phyloP scores from a whole-genome alignment of 2,797 vertebrate species.

The Urosaurus nigricauda region DNA sequence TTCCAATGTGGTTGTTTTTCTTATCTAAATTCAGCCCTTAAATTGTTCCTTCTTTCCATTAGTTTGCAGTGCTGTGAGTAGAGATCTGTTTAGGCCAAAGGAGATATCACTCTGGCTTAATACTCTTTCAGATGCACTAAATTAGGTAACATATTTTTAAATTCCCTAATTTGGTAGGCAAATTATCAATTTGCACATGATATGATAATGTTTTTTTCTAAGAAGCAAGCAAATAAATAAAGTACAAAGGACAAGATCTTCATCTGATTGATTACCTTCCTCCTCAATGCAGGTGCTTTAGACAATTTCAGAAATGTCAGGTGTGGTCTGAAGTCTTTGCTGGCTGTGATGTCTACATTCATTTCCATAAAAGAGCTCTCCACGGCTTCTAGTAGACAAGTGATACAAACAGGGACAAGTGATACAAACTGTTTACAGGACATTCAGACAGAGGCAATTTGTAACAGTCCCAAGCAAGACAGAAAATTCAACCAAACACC shows the following conservation, averaged over 20 bases:
- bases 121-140: not conserved
- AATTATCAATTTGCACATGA: not conserved
- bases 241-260: slow-evolving; percentile 12
- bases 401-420: not conserved
- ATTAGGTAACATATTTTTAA: not conserved
- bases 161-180: not conserved
- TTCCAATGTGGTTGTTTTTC: not conserved
- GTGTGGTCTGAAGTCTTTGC: slow-evolving; percentile 75
- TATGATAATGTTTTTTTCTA: not conserved
- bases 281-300: slow-evolving; percentile 68
- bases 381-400: slow-evolving; percentile 65
- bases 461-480: not conserved
- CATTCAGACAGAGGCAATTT: not conserved
- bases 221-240: not conserved
- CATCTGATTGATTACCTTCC: slow-evolving; percentile 63
- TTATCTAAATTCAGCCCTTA: not conserved
- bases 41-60: not conserved
- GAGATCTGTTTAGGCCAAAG: not conserved
- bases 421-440: not conserved
- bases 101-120: not conserved
- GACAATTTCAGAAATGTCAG: slow-evolving; percentile 75
- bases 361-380: slow-evolving; percentile 65
- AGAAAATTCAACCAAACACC: not conserved
- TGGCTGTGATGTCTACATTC: slow-evolving; percentile 63
- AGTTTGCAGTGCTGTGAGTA: not conserved